A percentile compares a stretch with the other conserved stretches of the same genome.
Conservation (phyloP, 2,113 vertebrate species). For the Nettapus auritus region DNA sequence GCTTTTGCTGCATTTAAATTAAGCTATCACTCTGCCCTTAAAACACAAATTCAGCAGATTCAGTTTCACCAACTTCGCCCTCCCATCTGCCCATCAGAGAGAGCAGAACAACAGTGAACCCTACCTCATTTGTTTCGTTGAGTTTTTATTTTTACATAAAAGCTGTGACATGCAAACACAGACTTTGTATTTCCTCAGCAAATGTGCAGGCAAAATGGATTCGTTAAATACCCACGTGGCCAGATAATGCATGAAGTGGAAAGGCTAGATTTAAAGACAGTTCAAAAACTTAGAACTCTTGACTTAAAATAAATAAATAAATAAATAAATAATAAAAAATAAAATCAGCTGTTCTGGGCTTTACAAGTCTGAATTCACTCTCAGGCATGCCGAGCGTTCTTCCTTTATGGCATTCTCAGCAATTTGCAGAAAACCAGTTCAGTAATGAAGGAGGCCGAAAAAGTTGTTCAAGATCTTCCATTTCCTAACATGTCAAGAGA, state of each 20-base stretch:
- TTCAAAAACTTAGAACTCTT: background rate
- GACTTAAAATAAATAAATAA: too few relatives aligned
- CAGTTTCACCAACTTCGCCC: background rate
- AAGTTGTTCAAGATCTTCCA: background rate
- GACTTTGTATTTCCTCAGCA: background rate
- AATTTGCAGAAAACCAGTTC: background rate
- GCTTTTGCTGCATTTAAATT: slow-evolving; percentile 31
- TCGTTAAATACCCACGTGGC: background rate
- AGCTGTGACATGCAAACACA: background rate
- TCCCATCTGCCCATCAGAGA: background rate
- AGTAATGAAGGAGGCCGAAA: background rate
- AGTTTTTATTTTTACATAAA: background rate
- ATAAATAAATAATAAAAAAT: too few relatives aligned
- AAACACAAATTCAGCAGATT: slow-evolving; percentile 25
- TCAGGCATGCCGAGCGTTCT: background rate
- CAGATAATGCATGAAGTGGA: background rate
- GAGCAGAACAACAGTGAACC: background rate
- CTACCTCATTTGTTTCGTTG: background rate
- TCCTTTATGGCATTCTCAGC: background rate
- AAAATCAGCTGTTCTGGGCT: background rate
- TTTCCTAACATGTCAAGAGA: background rate
- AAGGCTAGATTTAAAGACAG: background rate
- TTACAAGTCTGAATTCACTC: background rate
- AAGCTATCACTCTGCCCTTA: slow-evolving; percentile 37
- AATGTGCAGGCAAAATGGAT: background rate